Evolutionary conservation across 2,797 vertebrate species (phyloP), one percentile per base, ranked within the genome.

Genomic region (Micrastur ruficollis): DNA sequence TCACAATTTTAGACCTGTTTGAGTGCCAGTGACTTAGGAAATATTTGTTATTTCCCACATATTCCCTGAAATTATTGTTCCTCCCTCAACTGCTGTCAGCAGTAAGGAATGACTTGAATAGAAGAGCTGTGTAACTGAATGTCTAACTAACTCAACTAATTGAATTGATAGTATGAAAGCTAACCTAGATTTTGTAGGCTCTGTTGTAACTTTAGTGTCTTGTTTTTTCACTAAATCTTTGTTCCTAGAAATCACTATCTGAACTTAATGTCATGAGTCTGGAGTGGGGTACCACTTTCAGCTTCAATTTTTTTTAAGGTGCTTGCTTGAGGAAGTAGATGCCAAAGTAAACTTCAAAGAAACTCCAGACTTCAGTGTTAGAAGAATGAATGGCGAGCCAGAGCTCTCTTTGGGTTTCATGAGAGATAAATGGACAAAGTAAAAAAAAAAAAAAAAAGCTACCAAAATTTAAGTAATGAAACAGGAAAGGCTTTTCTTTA

Each of bases 311-410:
- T 90, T 90, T 92, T 95, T 92, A 95, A 97, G 95, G 95, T 97
- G 95, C 95, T 96, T 97, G 96, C 95, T 96, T 97, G 96, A 97
- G 96, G 96, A 97, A 95, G 96, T 97, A 96, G 95, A 97, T 97
- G 95, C 96, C 96, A 96, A 96, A 97, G 96, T 95, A 96, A 95
- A 96, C 68, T 86, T 93, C 53, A 95, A 32, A 94, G 89, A 65
- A 96, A 88, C 75, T 96, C 90, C 85, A 90, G 92, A 92, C 90
- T 97, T 94, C 93, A 81, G 62, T 91, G 87, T 92, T 94, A 91
- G 72, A 93, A 94, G 75, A 91, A 92, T 53, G 49, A 94, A 85
- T 7, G 32, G 91, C 81, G 87, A 79, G 84, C 72, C n/a, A 76
- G 62, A 61, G 65, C 81, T 96, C 91, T 95, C 62, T 71, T 93